Base-by-base conservation (phyloP, 2,113 vertebrate genomes). In the Microcebus lehilahytsara region DNA sequence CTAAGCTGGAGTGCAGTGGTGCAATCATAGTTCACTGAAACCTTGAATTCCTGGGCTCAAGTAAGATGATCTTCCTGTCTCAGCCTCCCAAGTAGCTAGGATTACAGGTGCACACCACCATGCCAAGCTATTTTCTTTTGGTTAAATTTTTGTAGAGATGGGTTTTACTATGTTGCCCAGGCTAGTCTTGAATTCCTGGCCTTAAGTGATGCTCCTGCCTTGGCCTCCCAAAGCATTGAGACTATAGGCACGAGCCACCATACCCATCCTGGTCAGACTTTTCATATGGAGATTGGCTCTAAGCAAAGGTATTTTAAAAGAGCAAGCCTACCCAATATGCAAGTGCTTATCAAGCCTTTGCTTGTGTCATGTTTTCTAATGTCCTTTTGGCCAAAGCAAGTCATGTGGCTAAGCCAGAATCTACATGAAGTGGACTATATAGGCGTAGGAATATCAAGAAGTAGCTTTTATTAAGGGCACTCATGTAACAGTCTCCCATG, bases 221-320 rank as follows among this genome's bases (percentile, higher is more conserved):
- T 62, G 60, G 60, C 60, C 25, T 62, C 9, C 60, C 60, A 62
- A 27, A 62, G 3, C 60, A 62, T 23, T 27, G 60, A 62, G 9
- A 27, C 25, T 27, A 62, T 9, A 62, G 23, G 60, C 60, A 62
- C 4, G 9, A 62, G 60, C 8, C 60, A 27, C 9, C 23, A 62
- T 8, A 25, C 23, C 3, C 67, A 71, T n/a, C 12, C 69, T 72
- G 37, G 1, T 77, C 27, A 77, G 51, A 34, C 3, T 85, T 94
- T 92, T 78, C 46, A 37, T 69, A 32, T 78, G 10, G 34, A 74
- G 17, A 20, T 23, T 69, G 16, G 13, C 40, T 85, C 6, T 4
- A 80, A 83, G 30, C 69, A 37, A 25, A 77, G 64, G 20, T 89
- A n/a, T 89, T 85, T 94, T 72, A 92, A 95, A 79, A 62, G 34